Conservation (phyloP, 1,140 invertebrate genomes). For the Drosophila bifasciata region DNA sequence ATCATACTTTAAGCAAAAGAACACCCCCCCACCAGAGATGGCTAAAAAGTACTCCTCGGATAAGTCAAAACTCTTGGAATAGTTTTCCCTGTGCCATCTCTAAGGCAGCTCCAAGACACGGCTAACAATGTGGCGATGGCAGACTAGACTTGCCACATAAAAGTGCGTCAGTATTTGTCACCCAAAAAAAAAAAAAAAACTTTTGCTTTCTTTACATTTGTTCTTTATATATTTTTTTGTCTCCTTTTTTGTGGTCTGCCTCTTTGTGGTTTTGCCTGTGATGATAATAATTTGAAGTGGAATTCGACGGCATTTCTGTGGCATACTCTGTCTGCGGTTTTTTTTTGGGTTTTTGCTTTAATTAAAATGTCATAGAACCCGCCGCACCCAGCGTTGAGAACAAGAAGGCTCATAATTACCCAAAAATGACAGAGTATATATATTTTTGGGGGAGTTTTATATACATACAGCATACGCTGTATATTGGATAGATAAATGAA, state of each 20-base stretch:
- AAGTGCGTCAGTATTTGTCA: conserved; percentile 74
- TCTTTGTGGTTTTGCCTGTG: conserved; percentile 28
- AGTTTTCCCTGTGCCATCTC: conserved; percentile 16
- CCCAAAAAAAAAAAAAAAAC: too few relatives aligned
- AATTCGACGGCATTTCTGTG: conserved; percentile 25
- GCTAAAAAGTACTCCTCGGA: neutral
- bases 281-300: conserved; percentile 58
- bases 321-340: conserved; percentile 23
- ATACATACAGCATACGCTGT: conserved; percentile 18
- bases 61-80: neutral
- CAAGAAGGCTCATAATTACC: neutral
- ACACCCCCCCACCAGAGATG: conserved; percentile 51
- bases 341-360: conserved; percentile 41
- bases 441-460: conserved; percentile 34
- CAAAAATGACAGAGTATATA: conserved; percentile 25
- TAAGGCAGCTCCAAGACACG: conserved; percentile 14
- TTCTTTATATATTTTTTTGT: conserved; percentile 12
- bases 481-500: conserved; percentile 62
- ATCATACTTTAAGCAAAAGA: conserved; percentile 77
- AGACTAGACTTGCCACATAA: conserved; percentile 47
- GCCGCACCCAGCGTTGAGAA: neutral
- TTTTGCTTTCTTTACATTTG: conserved; percentile 66
- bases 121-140: conserved; percentile 6
- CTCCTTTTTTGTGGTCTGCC: conserved; percentile 6
- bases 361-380: conserved; percentile 68